Base-by-base conservation (phyloP, 2,888 invertebrate genomes). In the Agrochola litura region DNA sequence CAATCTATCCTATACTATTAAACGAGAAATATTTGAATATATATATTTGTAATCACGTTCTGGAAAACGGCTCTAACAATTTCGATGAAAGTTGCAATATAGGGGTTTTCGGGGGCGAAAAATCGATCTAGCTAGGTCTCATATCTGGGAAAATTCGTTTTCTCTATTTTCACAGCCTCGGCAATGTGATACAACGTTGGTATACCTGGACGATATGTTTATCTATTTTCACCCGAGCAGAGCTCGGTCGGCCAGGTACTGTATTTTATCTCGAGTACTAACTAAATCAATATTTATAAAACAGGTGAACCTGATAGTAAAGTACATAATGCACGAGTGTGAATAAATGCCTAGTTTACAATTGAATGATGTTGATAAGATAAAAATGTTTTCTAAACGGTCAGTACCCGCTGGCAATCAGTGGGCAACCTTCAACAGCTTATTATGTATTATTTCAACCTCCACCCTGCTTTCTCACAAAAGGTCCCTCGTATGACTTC, bases 321-420 rank as follows among this genome's bases (percentile, higher is more conserved):
- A 68, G 67, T 69, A 74, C 54, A 75, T 67, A 65, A 58, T 52
- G 71, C 46, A 52, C 14, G 46, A 56, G 54, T 73, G 25, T 67
- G 46, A 54, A 30, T 64, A 64, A 61, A 72, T 46, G 37, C 41
- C 41, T 65, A 80, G 81, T 73, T 80, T 73, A 76, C 77, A 82
- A 85, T 64, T 61, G 69, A 63, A 76, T 41, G 64, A 68, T 70
- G 61, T 73, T 77, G 88, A 86, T 88, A 81, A 86, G 88, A 88
- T 81, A 75, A 79, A 86, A 73, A 72, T 69, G 61, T 64, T 82
- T 85, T 79, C 37, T 58, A 76, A 58, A 73, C 54, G 76, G 75
- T 72, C 73, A 82, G 75, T 67, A 79, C 46, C 46, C 65, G 54
- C 60, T 72, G 19, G 65, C 56, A 83, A 68, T 56, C 64, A 49